phyloP scores from a whole-genome alignment of 2,113 vertebrate genomes.

The Pluvianellus socialis region DNA sequence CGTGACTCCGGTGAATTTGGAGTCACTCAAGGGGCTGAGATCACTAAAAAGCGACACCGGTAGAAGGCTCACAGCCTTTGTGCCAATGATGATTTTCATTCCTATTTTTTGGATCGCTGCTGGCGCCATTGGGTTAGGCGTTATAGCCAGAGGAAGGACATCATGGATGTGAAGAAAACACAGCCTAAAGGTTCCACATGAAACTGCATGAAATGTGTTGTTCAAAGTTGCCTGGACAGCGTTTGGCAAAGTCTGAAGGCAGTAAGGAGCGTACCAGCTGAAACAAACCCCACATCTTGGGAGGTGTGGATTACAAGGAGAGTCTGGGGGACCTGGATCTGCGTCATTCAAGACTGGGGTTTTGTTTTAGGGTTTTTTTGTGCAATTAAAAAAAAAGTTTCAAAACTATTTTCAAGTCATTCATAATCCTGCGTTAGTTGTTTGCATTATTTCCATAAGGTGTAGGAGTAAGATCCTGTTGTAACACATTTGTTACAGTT shows the following conservation, averaged over 20 bases:
- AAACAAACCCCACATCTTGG: neutral
- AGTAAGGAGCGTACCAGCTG: neutral
- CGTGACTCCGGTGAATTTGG: neutral
- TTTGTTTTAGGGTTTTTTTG: neutral
- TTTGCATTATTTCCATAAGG: conserved; percentile 5
- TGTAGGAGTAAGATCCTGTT: conserved; percentile 52
- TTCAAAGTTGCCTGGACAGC: neutral
- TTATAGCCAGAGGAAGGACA: neutral
- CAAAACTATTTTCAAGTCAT: neutral
- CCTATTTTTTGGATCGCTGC: neutral
- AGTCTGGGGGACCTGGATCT: neutral
- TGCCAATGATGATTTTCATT: neutral
- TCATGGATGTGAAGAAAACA: neutral
- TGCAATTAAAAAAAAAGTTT: neutral
- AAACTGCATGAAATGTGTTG: neutral
- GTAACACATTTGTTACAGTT: conserved; percentile 43
- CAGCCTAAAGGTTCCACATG: neutral
- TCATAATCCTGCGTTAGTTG: neutral
- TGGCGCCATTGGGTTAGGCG: neutral
- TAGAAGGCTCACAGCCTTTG: neutral
- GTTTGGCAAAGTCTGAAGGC: neutral
- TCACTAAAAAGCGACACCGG: neutral
- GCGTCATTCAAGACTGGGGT: neutral
- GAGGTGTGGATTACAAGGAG: neutral
- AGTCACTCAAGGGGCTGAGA: neutral